These are phyloP conservation scores for Eubucco bourcierii DNA, from an alignment of 2,113 vertebrate genomes.

Conservation along the genomic window DNA sequence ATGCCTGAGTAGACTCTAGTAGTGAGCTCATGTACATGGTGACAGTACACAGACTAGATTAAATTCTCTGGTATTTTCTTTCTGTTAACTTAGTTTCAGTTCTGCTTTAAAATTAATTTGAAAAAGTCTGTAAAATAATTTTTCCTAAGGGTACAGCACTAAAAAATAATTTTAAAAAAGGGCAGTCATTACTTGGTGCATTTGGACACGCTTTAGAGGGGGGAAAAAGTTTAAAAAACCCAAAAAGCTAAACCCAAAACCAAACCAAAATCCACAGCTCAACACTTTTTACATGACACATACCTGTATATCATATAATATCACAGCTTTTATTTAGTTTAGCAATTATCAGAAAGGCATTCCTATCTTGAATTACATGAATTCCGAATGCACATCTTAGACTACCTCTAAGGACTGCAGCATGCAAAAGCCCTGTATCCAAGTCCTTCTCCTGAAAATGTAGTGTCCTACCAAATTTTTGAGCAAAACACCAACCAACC, in stretches of 20 bases:
- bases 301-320: background rate
- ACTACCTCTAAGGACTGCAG: background rate
- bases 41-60: background rate
- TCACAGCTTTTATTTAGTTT: background rate
- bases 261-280: no score
- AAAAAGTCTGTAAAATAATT: background rate
- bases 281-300: background rate
- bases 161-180: background rate
- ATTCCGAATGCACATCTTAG: background rate
- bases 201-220: background rate
- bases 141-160: background rate
- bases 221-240: background rate
- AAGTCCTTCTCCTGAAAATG: background rate
- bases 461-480: background rate
- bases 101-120: background rate
- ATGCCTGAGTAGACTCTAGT: background rate
- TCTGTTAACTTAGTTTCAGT: background rate
- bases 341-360: background rate
- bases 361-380: background rate
- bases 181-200: background rate
- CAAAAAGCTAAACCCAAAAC: background rate
- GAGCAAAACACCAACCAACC: background rate
- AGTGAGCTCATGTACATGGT: background rate
- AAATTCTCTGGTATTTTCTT: background rate
- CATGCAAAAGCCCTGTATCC: background rate